Percentiles rank a stretch among this genome's conserved stretches.
phyloP scores from a whole-genome alignment of 1,140 invertebrate genomes.

The Nomia melanderi region DNA sequence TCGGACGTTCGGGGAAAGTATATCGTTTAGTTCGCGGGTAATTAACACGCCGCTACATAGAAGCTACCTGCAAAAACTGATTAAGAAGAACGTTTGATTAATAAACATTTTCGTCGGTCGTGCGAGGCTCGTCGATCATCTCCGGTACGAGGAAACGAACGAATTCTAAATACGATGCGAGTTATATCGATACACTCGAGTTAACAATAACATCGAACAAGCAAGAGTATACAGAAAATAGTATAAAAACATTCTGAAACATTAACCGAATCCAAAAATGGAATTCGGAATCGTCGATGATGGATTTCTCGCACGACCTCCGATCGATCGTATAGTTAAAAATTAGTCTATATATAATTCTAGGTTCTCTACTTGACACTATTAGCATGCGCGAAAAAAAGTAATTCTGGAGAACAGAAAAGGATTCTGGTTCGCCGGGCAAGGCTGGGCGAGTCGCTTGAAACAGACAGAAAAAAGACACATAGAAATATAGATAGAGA shows the following conservation, averaged over 20 bases:
- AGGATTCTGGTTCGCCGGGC: slow-evolving; percentile 3
- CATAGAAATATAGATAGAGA: too few relatives aligned
- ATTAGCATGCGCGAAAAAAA: slow-evolving; percentile 61
- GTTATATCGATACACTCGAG: too few relatives aligned
- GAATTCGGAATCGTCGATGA: too few relatives aligned
- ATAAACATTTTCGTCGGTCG: slow-evolving; percentile 48
- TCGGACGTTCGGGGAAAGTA: slow-evolving; percentile 34
- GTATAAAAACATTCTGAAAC: too few relatives aligned
- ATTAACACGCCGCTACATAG: slow-evolving; percentile 65
- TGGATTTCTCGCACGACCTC: slow-evolving; percentile 46
- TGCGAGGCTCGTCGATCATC: slow-evolving; percentile 19
- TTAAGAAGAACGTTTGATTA: slow-evolving; percentile 60
- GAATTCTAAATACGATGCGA: too few relatives aligned
- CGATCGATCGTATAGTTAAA: slow-evolving; percentile 27
- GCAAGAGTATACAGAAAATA: too few relatives aligned
- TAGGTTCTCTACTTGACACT: slow-evolving; percentile 50
- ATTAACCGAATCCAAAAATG: neutral
- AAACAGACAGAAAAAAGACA: slow-evolving; percentile 13
- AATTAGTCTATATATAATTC: slow-evolving; percentile 38
- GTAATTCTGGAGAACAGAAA: slow-evolving; percentile 14
- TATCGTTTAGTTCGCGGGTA: slow-evolving; percentile 63
- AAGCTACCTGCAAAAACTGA: slow-evolving; percentile 70
- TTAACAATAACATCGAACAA: too few relatives aligned
- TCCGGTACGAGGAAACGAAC: too few relatives aligned
- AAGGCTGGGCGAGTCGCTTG: neutral